Conservation (phyloP, 2,797 vertebrate species). For the Lepidocolaptes lacrymiger region DNA sequence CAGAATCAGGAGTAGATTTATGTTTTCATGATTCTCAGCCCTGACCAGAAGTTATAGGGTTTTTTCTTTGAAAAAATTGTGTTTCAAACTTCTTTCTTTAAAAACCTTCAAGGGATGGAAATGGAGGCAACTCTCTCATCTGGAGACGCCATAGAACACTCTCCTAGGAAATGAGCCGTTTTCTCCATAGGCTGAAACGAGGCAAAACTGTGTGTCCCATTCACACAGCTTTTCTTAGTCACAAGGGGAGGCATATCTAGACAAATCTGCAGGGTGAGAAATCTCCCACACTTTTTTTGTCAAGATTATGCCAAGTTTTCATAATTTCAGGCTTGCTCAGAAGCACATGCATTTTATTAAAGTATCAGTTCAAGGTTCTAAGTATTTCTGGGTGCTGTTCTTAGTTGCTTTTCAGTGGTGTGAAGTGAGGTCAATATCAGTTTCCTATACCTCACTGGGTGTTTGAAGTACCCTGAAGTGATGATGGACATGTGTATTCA, state of each 20-base stretch:
- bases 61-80: background rate
- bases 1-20: background rate
- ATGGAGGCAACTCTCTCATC: background rate
- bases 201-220: background rate
- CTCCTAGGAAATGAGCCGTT: background rate
- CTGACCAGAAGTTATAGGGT: background rate
- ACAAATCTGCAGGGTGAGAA: background rate
- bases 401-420: background rate
- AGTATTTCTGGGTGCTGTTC: background rate
- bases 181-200: background rate
- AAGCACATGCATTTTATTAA: background rate
- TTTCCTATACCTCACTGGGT: background rate
- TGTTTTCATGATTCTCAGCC: background rate
- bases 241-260: background rate
- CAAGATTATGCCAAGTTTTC: background rate
- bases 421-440: background rate
- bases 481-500: background rate
- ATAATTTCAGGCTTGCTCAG: background rate
- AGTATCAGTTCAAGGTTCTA: background rate
- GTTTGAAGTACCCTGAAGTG: background rate
- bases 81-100: background rate
- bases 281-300: background rate
- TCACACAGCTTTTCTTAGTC: conserved; percentile 7
- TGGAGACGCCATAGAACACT: background rate
- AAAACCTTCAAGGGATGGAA: background rate